phyloP scores from a whole-genome alignment of 2,113 vertebrate genomes.

The Brachirus orientalis region DNA sequence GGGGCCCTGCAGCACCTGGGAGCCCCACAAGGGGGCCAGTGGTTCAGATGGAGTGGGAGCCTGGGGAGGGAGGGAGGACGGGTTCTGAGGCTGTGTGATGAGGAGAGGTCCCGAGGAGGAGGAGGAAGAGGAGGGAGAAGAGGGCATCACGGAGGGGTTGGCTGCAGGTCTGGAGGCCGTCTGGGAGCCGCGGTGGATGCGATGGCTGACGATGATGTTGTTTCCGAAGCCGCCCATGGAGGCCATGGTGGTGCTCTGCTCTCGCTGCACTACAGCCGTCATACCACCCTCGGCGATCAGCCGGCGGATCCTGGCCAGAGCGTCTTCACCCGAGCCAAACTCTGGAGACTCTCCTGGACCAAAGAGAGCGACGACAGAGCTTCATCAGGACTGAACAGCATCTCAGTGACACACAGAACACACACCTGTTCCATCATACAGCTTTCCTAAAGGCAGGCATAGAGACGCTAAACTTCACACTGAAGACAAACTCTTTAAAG shows the following conservation, averaged over 20 bases:
- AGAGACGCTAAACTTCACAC: too few relatives aligned
- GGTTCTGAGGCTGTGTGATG: constrained; percentile 35
- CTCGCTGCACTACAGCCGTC: constrained; percentile 97
- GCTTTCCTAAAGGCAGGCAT: too few relatives aligned
- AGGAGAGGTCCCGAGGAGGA: constrained; percentile 53
- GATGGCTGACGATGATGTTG: constrained; percentile 98
- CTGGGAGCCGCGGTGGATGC: constrained; percentile 97
- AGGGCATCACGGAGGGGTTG: not conserved
- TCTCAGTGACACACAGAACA: too few relatives aligned
- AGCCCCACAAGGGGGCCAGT: constrained; percentile 36
- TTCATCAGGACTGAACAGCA: too few relatives aligned
- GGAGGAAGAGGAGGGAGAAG: constrained; percentile 32
- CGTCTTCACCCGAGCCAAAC: constrained; percentile 86
- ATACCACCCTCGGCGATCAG: constrained; percentile 97
- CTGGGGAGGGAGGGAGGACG: not conserved
- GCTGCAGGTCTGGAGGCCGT: constrained; percentile 67
- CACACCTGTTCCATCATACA: too few relatives aligned
- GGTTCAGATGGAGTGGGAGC: constrained; percentile 12
- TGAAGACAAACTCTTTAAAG: too few relatives aligned
- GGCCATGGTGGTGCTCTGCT: constrained; percentile 99
- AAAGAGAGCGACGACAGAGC: not conserved
- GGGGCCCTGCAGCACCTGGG: constrained; percentile 27
- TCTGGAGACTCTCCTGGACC: constrained; percentile 85
- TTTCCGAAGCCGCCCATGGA: constrained; percentile 99
- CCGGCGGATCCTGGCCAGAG: constrained; percentile 92